Evolutionary conservation across 2,888 invertebrate genomes (phyloP), one percentile per base, ranked within the genome.

Genomic region (Dryobota labecula): DNA sequence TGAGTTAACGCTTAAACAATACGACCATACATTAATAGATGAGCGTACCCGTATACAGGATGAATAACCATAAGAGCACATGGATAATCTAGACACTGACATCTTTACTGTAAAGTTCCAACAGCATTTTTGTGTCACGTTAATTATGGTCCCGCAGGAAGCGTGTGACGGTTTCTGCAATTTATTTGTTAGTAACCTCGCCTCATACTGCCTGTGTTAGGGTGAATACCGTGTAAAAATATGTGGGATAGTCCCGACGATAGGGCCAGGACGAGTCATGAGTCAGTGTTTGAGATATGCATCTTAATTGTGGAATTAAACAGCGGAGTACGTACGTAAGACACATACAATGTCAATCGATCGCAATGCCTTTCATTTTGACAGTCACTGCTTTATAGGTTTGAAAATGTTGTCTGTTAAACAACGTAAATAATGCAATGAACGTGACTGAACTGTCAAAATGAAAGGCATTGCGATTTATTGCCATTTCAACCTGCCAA

Each of bases 141-240:
- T 92, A 91, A 92, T 92, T 91, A 91, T 90, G 84, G 81, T 72
- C 76, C 81, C 82, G 64, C 82, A 86, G 90, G 89, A 90, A 90
- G 84, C 77, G 76, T 76, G 82, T 68, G 78, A 78, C 78, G 75
- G 83, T 90, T 88, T 88, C 85, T 81, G 78, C 85, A 89, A 89
- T 90, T 90, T 90, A 90, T 89, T 83, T 81, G 84, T 87, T 82
- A 83, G 80, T 83, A 76, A 72, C 69, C 73, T 73, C 75, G 76
- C 70, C 76, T 84, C 84, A 81, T 78, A 64, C 63, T 56, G 53
- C 8, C 47, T 43, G 49, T 80, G 76, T 76, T 84, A 82, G 88
- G 86, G 87, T 89, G 84, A 73, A 73, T 78, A 84, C 66, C 61
- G 69, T 71, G 38, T 30, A n/a, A 27, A 27, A 61, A 70, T 86